These are phyloP conservation scores for Antennarius striatus DNA, from an alignment of 2,113 vertebrate genomes.

Conservation along the genomic window DNA sequence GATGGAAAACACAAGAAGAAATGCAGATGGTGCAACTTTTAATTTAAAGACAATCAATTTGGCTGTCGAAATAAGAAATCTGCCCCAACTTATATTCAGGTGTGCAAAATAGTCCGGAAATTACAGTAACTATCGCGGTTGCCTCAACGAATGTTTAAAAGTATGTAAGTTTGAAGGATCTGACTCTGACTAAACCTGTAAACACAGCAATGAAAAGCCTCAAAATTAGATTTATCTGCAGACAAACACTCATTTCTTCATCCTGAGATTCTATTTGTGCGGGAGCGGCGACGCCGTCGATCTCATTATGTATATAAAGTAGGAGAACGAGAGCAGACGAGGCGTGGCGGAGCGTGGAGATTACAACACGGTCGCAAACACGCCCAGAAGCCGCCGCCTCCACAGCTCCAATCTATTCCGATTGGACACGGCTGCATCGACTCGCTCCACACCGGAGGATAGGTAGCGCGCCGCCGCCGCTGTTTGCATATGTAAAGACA, in stretches of 20 bases:
- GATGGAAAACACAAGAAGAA: too few species aligned
- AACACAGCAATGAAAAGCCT: not conserved
- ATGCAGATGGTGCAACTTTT: too few species aligned
- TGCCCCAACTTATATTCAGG: too few species aligned
- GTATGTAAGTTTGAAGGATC: not conserved
- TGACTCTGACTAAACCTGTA: not conserved
- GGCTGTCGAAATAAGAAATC: too few species aligned
- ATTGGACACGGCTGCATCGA: constrained; percentile 71
- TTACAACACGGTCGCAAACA: constrained; percentile 51
- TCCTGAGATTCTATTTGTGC: constrained; percentile 43
- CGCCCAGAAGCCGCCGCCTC: constrained; percentile 42
- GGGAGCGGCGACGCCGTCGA: constrained; percentile 33
- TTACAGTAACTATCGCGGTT: too few species aligned
- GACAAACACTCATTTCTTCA: constrained; percentile 19
- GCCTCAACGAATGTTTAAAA: too few species aligned
- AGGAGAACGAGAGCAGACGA: constrained; percentile 43
- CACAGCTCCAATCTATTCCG: constrained; percentile 69
- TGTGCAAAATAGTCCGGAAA: too few species aligned
- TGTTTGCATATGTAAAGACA: constrained; percentile 29
- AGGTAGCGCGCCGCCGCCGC: too few species aligned
- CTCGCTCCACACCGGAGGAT: constrained; percentile 1
- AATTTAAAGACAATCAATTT: too few species aligned
- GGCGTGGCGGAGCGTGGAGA: constrained; percentile 38
- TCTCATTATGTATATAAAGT: constrained; percentile 56
- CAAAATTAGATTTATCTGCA: constrained; percentile 2